A percentile compares a stretch with the other conserved stretches of the same genome.
Evolutionary conservation across 2,797 vertebrate species (phyloP).

Genomic region (Notamacropus eugenii): DNA sequence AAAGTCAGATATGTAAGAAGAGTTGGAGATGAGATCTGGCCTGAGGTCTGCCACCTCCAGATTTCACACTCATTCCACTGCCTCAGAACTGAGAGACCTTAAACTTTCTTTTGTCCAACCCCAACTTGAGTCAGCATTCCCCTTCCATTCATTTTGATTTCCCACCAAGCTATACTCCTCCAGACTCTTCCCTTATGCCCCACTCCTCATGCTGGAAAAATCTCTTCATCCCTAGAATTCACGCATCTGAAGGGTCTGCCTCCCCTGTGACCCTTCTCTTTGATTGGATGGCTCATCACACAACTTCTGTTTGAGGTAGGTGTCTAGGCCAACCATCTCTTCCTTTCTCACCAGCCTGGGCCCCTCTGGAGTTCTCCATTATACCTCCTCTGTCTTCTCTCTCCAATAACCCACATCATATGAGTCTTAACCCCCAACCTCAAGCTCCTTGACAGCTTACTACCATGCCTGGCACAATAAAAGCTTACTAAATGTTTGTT

Average conservation of each 20-base stretch:
- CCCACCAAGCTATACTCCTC: not conserved
- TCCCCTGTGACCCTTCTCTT: not conserved
- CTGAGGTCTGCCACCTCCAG: not conserved
- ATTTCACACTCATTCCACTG: too few species aligned
- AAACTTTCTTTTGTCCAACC: not conserved
- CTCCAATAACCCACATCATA: too few species aligned
- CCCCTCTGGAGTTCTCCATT: not conserved
- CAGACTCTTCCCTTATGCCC: not conserved
- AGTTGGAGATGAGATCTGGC: not conserved
- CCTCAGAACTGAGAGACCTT: not conserved
- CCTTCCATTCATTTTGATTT: not conserved
- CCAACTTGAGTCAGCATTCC: not conserved
- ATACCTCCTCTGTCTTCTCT: not conserved
- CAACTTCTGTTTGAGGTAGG: too few species aligned
- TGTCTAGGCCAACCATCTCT: too few species aligned
- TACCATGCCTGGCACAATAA: not conserved
- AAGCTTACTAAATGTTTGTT: not conserved
- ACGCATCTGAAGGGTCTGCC: not conserved
- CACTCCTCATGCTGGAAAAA: not conserved
- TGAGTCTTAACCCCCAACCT: not conserved
- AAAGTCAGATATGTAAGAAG: not conserved
- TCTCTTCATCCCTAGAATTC: not conserved
- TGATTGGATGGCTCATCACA: not conserved
- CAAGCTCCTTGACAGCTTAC: not conserved
- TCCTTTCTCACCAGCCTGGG: not conserved